Evolutionary conservation across 2,888 invertebrate species (phyloP).

Genomic region (Drosophila barbarae): DNA sequence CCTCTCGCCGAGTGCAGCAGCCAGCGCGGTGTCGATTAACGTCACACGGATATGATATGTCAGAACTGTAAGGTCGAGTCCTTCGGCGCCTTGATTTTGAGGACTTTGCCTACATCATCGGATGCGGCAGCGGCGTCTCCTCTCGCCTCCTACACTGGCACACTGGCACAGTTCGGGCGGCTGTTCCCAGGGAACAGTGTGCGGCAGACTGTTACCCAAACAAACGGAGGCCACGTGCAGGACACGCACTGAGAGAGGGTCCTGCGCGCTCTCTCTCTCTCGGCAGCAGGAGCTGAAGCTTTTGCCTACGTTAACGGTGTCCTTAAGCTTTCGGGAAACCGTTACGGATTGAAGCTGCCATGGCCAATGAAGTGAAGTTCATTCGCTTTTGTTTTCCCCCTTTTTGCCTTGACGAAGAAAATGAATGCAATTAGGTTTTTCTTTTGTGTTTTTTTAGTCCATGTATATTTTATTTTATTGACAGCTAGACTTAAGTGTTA

Average conservation of each 20-base stretch:
- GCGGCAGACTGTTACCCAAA: slow-evolving; percentile 21
- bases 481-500: slow-evolving; percentile 61
- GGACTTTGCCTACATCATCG: slow-evolving; percentile 70
- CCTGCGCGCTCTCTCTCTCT: slow-evolving; percentile 11
- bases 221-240: slow-evolving; percentile 39
- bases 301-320: slow-evolving; percentile 39
- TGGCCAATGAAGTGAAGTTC: slow-evolving; percentile 23
- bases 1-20: slow-evolving; percentile 11
- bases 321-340: slow-evolving; percentile 41
- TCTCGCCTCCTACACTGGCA: slow-evolving; percentile 10
- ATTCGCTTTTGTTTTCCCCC: slow-evolving; percentile 22
- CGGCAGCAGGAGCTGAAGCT: slow-evolving; percentile 14
- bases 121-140: slow-evolving; percentile 4
- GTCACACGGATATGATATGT: slow-evolving; percentile 53
- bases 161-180: slow-evolving; percentile 7
- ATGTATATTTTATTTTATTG: slow-evolving; percentile 55
- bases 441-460: slow-evolving; percentile 20
- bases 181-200: slow-evolving; percentile 36
- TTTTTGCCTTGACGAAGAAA: slow-evolving; percentile 14
- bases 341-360: slow-evolving; percentile 36
- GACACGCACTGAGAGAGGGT: slow-evolving; percentile 1
- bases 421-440: slow-evolving; percentile 9
- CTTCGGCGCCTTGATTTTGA: slow-evolving; percentile 63
- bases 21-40: slow-evolving; percentile 52
- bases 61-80: slow-evolving; percentile 72